These are phyloP conservation scores for Rhinichthys klamathensis DNA, from an alignment of 2,113 vertebrate species.

Conservation along the genomic window DNA sequence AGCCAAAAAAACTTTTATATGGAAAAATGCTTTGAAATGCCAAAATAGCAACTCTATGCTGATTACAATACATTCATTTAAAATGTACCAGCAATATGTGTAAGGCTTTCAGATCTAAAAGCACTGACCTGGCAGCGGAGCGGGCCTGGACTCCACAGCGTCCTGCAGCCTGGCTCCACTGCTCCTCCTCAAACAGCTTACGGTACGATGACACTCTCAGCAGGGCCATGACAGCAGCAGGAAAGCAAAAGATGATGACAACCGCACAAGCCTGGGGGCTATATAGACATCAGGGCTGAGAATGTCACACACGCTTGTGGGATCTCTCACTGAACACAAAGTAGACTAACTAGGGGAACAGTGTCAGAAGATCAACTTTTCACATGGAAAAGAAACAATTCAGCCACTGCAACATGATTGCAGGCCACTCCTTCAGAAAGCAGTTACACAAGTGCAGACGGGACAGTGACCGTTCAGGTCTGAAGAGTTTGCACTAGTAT, in stretches of 20 bases:
- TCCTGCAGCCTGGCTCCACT: conserved; percentile 58
- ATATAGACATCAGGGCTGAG: conserved; percentile 63
- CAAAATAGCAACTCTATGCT: not conserved
- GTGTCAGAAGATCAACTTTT: conserved; percentile 68
- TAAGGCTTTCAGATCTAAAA: too few species aligned
- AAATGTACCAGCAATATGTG: not conserved
- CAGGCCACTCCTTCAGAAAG: not conserved
- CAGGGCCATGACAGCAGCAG: conserved; percentile 65
- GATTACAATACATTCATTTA: not conserved
- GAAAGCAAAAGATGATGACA: conserved; percentile 42
- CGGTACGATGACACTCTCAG: conserved; percentile 78
- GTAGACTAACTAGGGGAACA: conserved; percentile 63
- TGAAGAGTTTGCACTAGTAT: not conserved
- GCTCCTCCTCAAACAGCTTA: conserved; percentile 68
- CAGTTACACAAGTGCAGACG: not conserved
- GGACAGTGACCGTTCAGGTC: not conserved
- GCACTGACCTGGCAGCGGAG: conserved; percentile 66
- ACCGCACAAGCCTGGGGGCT: conserved; percentile 39
- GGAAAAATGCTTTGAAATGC: not conserved
- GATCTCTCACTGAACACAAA: conserved; percentile 58
- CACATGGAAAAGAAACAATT: conserved; percentile 59
- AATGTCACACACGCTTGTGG: conserved; percentile 69
- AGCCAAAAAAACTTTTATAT: not conserved
- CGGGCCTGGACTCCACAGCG: conserved; percentile 62
- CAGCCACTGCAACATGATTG: not conserved